Conservation (phyloP, 2,113 vertebrate genomes). For the Bos taurus region DNA sequence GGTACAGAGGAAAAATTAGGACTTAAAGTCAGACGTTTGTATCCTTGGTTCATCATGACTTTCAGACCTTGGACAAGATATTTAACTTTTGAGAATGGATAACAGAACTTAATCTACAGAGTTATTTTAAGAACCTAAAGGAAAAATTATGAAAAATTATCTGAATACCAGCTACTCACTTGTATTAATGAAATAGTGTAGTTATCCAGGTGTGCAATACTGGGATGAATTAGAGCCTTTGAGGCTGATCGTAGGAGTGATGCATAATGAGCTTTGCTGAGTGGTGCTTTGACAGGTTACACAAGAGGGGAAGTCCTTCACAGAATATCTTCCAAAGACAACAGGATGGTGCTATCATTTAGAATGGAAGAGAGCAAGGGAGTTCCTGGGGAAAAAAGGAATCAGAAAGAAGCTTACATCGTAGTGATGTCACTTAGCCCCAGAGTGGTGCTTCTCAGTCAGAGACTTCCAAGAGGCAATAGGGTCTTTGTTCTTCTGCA, state of each 20-base stretch:
- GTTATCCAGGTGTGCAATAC: background rate
- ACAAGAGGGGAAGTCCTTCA: background rate
- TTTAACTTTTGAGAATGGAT: background rate
- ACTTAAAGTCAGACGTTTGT: background rate
- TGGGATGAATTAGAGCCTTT: background rate
- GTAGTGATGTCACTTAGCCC: background rate
- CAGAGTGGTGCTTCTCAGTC: background rate
- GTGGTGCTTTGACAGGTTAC: too few relatives aligned
- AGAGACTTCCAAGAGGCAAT: background rate
- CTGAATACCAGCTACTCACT: background rate
- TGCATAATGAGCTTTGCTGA: background rate
- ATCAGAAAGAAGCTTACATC: background rate
- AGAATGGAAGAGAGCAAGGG: background rate
- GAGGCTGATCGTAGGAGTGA: background rate
- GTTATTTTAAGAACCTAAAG: background rate
- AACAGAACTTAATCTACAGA: background rate
- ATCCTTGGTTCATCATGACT: background rate
- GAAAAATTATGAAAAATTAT: background rate
- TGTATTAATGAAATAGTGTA: background rate
- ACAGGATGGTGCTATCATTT: fast-evolving
- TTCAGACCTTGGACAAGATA: background rate
- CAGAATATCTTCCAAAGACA: background rate
- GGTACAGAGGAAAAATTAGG: background rate
- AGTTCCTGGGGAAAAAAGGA: background rate
- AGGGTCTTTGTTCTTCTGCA: too few relatives aligned